A percentile compares a stretch with the other conserved stretches of the same genome.
Evolutionary conservation across 1,140 invertebrate genomes (phyloP).

Genomic region (Trachymyrmex cornetzi): DNA sequence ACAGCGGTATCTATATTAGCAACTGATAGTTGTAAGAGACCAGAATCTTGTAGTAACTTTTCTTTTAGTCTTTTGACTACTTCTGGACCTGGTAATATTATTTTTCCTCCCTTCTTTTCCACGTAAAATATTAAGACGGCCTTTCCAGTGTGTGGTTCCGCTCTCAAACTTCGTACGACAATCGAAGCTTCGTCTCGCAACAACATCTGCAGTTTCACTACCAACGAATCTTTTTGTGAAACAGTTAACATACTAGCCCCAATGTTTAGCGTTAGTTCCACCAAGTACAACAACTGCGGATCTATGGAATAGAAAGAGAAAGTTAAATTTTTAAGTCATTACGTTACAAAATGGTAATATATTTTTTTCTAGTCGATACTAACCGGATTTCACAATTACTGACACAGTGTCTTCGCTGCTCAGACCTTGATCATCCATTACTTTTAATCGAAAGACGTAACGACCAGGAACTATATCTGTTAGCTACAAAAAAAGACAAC

Average conservation of each 20-base stretch:
- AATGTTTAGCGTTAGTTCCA: constrained; percentile 93
- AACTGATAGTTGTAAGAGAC: constrained; percentile 92
- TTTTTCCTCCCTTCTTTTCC: constrained; percentile 85
- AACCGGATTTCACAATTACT: constrained; percentile 93
- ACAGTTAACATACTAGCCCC: constrained; percentile 91
- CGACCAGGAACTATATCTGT: constrained; percentile 94
- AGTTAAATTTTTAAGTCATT: constrained; percentile 39
- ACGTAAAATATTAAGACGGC: constrained; percentile 90
- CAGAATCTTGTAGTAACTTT: constrained; percentile 90
- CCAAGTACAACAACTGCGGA: constrained; percentile 91
- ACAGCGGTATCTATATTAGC: constrained; percentile 92
- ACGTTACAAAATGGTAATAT: background rate
- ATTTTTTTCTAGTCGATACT: constrained; percentile 36
- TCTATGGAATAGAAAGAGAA: constrained; percentile 85
- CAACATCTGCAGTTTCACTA: constrained; percentile 92
- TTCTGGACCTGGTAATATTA: constrained; percentile 86
- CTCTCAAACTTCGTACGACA: constrained; percentile 88
- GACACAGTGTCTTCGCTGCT: constrained; percentile 93
- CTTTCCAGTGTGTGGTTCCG: constrained; percentile 88
- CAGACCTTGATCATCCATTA: constrained; percentile 95
- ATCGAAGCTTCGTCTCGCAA: constrained; percentile 90
- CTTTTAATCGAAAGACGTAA: constrained; percentile 95
- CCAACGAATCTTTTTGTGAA: constrained; percentile 91
- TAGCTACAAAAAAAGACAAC: constrained; percentile 87
- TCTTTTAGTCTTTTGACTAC: constrained; percentile 89